Percentiles rank a stretch among this genome's conserved stretches.
phyloP scores from a whole-genome alignment of 2,113 vertebrate species.

The Sakesphorus luctuosus region DNA sequence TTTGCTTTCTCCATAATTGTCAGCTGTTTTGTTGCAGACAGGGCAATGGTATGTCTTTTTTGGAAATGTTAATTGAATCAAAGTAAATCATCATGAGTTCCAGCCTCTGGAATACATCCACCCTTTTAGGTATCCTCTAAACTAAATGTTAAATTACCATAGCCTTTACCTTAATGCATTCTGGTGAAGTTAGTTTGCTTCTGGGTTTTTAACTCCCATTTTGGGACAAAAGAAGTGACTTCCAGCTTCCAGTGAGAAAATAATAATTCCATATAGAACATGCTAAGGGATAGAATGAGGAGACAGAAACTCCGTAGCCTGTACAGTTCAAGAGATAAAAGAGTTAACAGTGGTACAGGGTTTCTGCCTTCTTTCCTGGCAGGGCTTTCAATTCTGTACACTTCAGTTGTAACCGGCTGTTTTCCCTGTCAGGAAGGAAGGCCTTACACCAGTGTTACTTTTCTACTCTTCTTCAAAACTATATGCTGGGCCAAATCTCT shows the following conservation, averaged over 20 bases:
- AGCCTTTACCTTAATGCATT: background rate
- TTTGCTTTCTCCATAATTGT: background rate
- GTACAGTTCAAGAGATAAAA: background rate
- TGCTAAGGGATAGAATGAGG: background rate
- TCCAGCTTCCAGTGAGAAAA: background rate
- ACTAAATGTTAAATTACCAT: background rate
- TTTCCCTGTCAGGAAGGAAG: background rate
- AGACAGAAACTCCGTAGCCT: background rate
- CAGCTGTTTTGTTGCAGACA: background rate
- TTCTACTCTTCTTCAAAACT: background rate
- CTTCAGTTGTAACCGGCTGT: background rate
- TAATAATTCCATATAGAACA: background rate
- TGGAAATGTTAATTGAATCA: background rate
- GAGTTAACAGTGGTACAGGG: background rate
- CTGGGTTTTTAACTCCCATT: background rate
- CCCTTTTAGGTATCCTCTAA: background rate
- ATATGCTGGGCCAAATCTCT: background rate
- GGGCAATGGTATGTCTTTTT: accelerated
- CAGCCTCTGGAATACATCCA: background rate
- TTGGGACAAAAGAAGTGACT: background rate
- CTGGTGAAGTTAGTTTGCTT: background rate
- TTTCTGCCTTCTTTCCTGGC: background rate
- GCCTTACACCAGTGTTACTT: background rate
- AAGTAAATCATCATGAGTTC: background rate
- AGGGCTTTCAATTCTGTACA: background rate